Conservation (phyloP, 2,888 invertebrate genomes). For the Oxycera nigricornis region DNA sequence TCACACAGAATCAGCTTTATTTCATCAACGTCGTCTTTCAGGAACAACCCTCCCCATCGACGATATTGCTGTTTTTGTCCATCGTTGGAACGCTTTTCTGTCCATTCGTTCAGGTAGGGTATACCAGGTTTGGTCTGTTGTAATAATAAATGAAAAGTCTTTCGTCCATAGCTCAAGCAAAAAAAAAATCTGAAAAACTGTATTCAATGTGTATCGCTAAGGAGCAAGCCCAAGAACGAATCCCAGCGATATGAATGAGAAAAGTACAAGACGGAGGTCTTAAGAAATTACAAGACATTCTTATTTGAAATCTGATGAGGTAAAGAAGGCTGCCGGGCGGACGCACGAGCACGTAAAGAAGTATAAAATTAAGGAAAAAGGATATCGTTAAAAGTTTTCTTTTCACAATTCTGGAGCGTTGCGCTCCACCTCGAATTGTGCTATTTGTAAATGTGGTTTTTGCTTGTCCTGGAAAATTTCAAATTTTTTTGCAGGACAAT, state of each 20-base stretch:
- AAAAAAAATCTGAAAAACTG: background rate
- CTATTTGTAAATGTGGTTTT: background rate
- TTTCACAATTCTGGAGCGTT: background rate
- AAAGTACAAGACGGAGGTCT: background rate
- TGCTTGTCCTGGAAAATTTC: background rate
- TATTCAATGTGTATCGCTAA: background rate
- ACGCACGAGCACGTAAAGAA: background rate
- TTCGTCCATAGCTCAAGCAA: background rate
- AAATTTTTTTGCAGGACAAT: background rate
- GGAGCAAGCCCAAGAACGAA: background rate
- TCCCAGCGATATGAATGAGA: background rate
- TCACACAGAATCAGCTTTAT: conserved; percentile 24
- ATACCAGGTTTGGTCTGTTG: background rate
- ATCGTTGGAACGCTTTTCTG: background rate
- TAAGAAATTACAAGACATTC: background rate
- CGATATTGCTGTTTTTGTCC: too few species aligned
- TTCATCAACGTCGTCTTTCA: conserved; percentile 5
- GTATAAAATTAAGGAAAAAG: background rate
- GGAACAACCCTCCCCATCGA: background rate
- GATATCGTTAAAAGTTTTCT: conserved; percentile 31
- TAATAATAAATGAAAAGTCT: background rate
- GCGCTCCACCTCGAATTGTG: background rate
- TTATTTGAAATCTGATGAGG: background rate
- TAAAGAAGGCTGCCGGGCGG: background rate
- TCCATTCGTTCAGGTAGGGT: background rate